phyloP scores from a whole-genome alignment of 2,113 vertebrate species.

The Anolis sagrei region DNA sequence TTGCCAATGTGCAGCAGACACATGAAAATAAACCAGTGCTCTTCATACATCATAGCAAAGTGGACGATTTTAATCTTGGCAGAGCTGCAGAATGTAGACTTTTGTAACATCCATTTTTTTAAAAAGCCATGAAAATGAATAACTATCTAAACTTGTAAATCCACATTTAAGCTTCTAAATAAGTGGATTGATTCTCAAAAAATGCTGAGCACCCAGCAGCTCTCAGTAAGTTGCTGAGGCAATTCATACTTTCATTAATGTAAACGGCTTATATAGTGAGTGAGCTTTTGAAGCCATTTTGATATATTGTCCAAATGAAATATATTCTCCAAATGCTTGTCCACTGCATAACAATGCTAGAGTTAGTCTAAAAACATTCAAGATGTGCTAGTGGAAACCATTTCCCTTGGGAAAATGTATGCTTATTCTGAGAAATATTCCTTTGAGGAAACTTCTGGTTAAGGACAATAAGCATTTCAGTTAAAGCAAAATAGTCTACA shows the following conservation, averaged over 20 bases:
- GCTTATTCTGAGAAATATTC: conserved; percentile 9
- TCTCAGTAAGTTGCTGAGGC: conserved; percentile 28
- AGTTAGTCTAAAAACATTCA: background rate
- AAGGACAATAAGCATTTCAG: background rate
- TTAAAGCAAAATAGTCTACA: background rate
- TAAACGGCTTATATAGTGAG: background rate
- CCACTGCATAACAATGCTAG: background rate
- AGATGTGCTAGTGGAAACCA: conserved; percentile 2
- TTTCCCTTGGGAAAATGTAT: background rate
- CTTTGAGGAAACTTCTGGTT: background rate
- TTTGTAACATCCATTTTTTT: background rate
- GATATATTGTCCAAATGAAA: background rate
- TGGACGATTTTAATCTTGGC: background rate
- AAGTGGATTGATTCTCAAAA: background rate
- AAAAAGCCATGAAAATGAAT: conserved; percentile 8
- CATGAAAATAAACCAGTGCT: background rate
- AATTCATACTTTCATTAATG: conserved; percentile 5
- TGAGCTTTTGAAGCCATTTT: conserved; percentile 3
- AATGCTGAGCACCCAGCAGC: background rate
- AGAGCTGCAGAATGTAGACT: background rate
- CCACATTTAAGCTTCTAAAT: conserved; percentile 20
- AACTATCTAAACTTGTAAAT: conserved; percentile 16
- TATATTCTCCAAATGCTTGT: background rate
- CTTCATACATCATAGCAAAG: background rate
- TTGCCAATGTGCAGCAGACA: background rate